phyloP scores from a whole-genome alignment of 2,113 vertebrate species.

The Octodon degus region DNA sequence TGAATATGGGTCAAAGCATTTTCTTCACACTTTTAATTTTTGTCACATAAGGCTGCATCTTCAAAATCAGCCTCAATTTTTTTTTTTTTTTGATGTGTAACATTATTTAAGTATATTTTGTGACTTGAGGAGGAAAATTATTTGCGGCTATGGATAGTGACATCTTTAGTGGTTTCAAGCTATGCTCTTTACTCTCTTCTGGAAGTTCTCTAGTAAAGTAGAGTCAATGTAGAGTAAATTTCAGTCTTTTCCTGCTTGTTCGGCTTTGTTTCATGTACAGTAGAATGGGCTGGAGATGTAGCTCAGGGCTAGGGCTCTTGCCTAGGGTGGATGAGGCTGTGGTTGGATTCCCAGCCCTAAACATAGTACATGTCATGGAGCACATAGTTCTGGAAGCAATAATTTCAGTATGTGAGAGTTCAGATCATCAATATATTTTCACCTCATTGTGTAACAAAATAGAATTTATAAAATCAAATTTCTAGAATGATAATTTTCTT shows the following conservation, averaged over 20 bases:
- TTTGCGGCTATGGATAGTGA: not conserved
- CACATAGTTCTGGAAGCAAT: constrained; percentile 12
- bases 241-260: not conserved
- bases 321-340: not conserved
- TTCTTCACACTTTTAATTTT: not conserved
- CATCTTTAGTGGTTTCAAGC: not conserved
- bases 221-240: not conserved
- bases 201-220: not conserved
- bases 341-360: not conserved
- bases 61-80: not conserved
- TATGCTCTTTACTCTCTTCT: not conserved
- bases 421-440: not conserved
- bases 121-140: not conserved
- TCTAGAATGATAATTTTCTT: constrained; percentile 11
- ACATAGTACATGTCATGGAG: not conserved
- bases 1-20: not conserved
- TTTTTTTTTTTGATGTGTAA: not conserved
- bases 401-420: not conserved
- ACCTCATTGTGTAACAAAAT: not conserved
- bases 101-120: not conserved
- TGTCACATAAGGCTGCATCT: not conserved
- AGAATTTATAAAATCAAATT: not conserved
- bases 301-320: not conserved
- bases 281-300: not conserved
- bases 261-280: not conserved